phyloP scores from a whole-genome alignment of 2,888 invertebrate species.

The Tholera decimalis region DNA sequence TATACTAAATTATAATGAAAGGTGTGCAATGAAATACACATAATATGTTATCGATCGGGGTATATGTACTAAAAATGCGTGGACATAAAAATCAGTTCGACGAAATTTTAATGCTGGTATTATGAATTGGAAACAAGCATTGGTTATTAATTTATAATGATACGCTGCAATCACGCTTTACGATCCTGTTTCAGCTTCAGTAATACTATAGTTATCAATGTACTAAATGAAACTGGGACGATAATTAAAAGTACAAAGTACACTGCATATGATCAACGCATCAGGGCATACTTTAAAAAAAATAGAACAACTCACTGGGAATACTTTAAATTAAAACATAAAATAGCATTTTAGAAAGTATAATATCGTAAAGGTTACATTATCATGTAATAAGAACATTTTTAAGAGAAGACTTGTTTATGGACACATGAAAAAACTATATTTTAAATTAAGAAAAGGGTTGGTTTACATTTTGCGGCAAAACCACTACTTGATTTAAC shows the following conservation, averaged over 20 bases:
- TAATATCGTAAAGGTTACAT: constrained; percentile 19
- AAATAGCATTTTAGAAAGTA: neutral
- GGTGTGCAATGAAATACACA: too few relatives aligned
- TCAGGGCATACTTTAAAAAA: neutral
- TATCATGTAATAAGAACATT: constrained; percentile 4
- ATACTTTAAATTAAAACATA: constrained; percentile 30
- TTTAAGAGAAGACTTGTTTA: constrained; percentile 1
- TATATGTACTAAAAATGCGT: too few relatives aligned
- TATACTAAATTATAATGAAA: neutral
- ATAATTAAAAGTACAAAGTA: constrained; percentile 29
- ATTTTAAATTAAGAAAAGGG: constrained; percentile 14
- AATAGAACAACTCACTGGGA: neutral
- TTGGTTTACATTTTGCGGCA: constrained; percentile 12
- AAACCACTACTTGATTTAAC: constrained; percentile 21
- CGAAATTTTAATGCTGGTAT: neutral
- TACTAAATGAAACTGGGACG: constrained; percentile 22
- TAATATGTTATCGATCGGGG: too few relatives aligned
- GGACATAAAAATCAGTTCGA: neutral
- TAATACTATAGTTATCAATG: neutral
- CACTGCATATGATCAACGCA: constrained; percentile 16
- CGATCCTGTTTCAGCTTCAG: neutral
- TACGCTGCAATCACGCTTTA: neutral
- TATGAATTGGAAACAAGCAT: neutral
- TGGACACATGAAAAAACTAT: constrained; percentile 2
- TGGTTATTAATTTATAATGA: neutral